Percentiles rank a stretch among this genome's conserved stretches.
phyloP scores from a whole-genome alignment of 2,113 vertebrate species.

The pig (Sus scrofa) region DNA sequence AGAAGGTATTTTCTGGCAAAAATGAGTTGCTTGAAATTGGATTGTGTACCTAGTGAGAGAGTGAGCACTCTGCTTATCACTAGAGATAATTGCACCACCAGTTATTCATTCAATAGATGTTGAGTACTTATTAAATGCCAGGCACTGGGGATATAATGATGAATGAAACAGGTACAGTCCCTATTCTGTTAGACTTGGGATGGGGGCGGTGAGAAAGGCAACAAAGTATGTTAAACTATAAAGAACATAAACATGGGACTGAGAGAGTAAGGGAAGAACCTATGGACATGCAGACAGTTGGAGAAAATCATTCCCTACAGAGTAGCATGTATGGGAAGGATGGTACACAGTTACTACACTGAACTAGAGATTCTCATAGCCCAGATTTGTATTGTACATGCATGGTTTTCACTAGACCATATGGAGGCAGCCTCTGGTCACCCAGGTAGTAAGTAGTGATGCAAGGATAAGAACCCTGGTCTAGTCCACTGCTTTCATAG shows the following conservation, averaged over 20 bases:
- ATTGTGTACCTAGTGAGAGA: background rate
- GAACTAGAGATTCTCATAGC: background rate
- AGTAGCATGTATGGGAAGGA: background rate
- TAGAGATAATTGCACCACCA: background rate
- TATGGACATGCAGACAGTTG: background rate
- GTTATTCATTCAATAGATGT: background rate
- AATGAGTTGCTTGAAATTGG: background rate
- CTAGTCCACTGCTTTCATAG: background rate
- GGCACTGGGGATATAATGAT: background rate
- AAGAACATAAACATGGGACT: background rate
- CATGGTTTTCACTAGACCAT: background rate
- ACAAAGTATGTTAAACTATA: background rate
- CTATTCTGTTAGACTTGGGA: background rate
- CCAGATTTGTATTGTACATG: background rate
- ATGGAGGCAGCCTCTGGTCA: background rate
- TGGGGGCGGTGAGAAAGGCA: background rate
- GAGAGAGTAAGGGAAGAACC: background rate
- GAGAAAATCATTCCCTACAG: background rate
- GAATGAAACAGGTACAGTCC: background rate
- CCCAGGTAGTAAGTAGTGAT: background rate
- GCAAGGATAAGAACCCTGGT: background rate
- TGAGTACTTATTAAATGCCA: background rate
- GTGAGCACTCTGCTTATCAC: background rate
- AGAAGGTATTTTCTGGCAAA: slow-evolving; percentile 1
- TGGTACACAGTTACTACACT: background rate